These are phyloP conservation scores for Acomys russatus DNA, from an alignment of 2,797 vertebrate species.

Conservation along the genomic window DNA sequence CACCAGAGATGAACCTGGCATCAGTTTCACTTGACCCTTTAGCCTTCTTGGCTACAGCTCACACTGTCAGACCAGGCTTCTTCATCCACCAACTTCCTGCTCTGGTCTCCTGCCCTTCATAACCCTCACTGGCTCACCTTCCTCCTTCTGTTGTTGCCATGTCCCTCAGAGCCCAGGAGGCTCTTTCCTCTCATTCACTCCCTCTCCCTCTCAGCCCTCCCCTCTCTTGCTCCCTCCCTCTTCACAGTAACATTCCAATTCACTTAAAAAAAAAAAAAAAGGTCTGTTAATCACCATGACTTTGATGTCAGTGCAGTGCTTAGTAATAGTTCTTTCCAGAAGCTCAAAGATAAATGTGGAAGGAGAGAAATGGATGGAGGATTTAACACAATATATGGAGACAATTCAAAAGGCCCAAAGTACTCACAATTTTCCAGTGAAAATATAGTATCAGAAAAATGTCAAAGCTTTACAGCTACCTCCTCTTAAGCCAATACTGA, in stretches of 20 bases:
- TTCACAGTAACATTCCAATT: not conserved
- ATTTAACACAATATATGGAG: conserved; percentile 39
- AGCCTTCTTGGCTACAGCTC: not conserved
- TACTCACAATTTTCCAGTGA: not conserved
- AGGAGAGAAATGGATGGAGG: not conserved
- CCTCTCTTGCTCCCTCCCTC: not conserved
- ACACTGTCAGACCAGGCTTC: not conserved
- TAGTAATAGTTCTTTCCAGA: conserved; percentile 50
- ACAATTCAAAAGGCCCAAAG: conserved; percentile 18
- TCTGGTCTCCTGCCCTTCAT: not conserved
- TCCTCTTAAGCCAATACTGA: conserved; percentile 26
- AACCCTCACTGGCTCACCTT: not conserved
- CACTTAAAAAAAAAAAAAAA: not conserved
- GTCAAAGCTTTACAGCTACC: not conserved
- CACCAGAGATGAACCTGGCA: not conserved
- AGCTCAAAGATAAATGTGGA: conserved; percentile 21
- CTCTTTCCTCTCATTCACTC: not conserved
- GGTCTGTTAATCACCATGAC: not conserved
- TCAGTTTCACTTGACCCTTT: not conserved
- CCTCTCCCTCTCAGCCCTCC: not conserved
- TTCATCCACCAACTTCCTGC: not conserved
- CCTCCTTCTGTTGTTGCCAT: not conserved
- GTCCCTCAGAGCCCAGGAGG: not conserved
- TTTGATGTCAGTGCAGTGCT: not conserved
- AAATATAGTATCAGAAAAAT: conserved; percentile 36